Percentiles rank a stretch among this genome's conserved stretches.
Evolutionary conservation across 53 echinoderm and acorn worm genomes (phyloP).

Genomic region (Pentamera pediparva): DNA sequence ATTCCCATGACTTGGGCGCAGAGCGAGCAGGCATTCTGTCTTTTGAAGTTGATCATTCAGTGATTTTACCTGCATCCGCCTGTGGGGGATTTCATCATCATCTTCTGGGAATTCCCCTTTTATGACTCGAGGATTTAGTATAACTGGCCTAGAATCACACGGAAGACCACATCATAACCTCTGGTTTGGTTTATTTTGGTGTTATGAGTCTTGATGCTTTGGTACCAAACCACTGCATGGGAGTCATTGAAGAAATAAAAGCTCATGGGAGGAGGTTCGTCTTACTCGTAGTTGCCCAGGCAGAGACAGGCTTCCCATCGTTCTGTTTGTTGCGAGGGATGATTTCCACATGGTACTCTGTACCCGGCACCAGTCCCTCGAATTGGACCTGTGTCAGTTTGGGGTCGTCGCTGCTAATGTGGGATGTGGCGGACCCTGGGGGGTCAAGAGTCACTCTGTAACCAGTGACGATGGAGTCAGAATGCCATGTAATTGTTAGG

Average conservation of each 20-base stretch:
- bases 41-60: too few species aligned
- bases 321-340: slow-evolving; percentile 55
- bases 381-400: slow-evolving; percentile 67
- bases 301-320: slow-evolving; percentile 50
- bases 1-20: too few species aligned
- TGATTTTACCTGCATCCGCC: too few species aligned
- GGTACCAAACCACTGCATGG: too few species aligned
- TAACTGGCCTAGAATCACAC: too few species aligned
- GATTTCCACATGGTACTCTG: slow-evolving; percentile 64
- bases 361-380: slow-evolving; percentile 55
- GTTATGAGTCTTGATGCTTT: too few species aligned
- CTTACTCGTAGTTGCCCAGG: slow-evolving; percentile 75
- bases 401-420: slow-evolving; percentile 59
- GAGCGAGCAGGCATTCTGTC: too few species aligned
- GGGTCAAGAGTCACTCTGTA: slow-evolving; percentile 80
- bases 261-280: neutral
- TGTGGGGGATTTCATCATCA: too few species aligned
- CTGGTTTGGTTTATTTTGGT: too few species aligned
- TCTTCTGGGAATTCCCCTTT: too few species aligned
- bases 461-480: slow-evolving; percentile 58
- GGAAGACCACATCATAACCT: too few species aligned
- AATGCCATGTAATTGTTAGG: slow-evolving; percentile 68
- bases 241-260: neutral
- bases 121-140: too few species aligned
- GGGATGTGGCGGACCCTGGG: slow-evolving; percentile 60